A percentile compares a stretch with the other conserved stretches of the same genome.
These are phyloP conservation scores for Pomphorhynchus laevis DNA, from an alignment of 1,140 invertebrate genomes.

Conservation along the genomic window DNA sequence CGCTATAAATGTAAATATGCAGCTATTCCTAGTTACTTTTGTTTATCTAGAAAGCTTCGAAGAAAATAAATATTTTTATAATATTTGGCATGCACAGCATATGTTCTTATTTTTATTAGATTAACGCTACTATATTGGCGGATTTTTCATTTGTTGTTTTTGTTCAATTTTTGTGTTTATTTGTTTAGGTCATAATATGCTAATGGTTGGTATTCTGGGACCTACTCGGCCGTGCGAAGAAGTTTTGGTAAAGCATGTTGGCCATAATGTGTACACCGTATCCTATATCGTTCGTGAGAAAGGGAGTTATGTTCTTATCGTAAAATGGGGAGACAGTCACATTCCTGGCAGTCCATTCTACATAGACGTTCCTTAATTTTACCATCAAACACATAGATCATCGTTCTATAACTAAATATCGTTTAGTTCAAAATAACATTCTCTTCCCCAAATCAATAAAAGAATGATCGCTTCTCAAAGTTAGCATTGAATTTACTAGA, in stretches of 20 bases:
- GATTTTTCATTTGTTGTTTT: not conserved
- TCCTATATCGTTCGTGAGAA: conserved; percentile 26
- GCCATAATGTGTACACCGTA: conserved; percentile 42
- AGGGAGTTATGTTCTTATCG: conserved; percentile 62
- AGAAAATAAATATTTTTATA: too few species aligned
- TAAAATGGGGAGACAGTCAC: conserved; percentile 85
- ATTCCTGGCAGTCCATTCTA: conserved; percentile 67
- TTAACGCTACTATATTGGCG: not conserved
- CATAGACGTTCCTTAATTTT: conserved; percentile 17
- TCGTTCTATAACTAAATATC: too few species aligned
- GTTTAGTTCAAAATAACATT: too few species aligned
- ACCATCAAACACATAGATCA: too few species aligned
- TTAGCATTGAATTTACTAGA: too few species aligned
- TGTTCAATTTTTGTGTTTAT: conserved; percentile 12
- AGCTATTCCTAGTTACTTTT: too few species aligned
- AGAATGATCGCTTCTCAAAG: too few species aligned
- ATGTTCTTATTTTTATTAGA: conserved; percentile 7
- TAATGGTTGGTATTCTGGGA: conserved; percentile 65
- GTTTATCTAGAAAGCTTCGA: too few species aligned
- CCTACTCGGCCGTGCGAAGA: conserved; percentile 78
- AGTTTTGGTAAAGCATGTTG: conserved; percentile 58
- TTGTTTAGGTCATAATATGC: conserved; percentile 48
- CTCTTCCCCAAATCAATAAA: too few species aligned
- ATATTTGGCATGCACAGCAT: too few species aligned
- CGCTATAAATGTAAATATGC: too few species aligned